These are phyloP conservation scores for Rhea pennata DNA, from an alignment of 2,113 vertebrate species.

Conservation along the genomic window DNA sequence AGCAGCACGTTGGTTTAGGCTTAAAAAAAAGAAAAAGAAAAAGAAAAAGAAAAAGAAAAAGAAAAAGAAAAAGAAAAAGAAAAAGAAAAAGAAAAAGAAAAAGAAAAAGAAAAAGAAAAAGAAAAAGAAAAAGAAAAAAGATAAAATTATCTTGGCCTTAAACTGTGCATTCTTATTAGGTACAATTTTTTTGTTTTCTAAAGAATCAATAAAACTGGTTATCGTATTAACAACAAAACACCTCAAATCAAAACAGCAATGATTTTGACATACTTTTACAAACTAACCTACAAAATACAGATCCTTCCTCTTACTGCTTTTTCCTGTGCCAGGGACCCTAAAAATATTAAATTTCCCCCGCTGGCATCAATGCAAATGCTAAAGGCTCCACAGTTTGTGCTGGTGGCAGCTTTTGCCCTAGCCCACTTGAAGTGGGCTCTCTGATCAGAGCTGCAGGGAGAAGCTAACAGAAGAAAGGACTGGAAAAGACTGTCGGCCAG, in stretches of 20 bases:
- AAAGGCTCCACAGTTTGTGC: neutral
- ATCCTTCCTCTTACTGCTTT: neutral
- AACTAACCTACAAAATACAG: neutral
- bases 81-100: rapidly evolving
- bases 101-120: rapidly evolving
- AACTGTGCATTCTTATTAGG: neutral
- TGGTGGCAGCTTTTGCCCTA: neutral
- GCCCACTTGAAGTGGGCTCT: neutral
- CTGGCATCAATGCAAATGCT: neutral
- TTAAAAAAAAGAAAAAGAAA: neutral
- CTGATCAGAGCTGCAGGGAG: neutral
- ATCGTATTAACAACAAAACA: neutral
- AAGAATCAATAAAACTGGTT: neutral
- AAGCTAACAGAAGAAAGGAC: neutral
- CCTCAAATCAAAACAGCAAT: neutral
- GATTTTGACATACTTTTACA: neutral
- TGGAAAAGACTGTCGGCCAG: neutral
- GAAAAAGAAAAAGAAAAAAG: rapidly evolving
- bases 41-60: rapidly evolving
- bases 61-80: rapidly evolving
- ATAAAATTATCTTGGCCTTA: neutral
- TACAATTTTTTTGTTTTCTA: neutral
- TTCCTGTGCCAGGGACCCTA: neutral
- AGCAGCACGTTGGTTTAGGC: neutral
- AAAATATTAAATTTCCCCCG: neutral